These are phyloP conservation scores for Drosophila lacteicornis DNA, from an alignment of 1,140 invertebrate species.

Conservation along the genomic window DNA sequence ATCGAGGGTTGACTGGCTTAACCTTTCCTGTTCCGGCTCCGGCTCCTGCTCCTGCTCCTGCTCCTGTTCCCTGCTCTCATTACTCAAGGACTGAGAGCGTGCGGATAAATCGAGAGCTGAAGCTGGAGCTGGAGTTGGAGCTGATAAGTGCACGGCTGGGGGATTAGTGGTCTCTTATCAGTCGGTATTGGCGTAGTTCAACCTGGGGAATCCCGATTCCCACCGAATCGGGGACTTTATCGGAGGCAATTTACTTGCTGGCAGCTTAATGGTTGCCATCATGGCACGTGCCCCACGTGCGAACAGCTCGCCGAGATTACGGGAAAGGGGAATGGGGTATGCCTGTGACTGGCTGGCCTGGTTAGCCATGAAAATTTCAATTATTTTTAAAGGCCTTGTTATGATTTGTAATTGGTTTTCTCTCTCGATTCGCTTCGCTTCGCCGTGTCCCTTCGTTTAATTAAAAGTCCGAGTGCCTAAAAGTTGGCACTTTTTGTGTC, in stretches of 20 bases:
- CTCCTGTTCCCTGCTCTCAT: constrained; percentile 12
- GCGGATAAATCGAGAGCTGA: constrained; percentile 12
- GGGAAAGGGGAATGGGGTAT: constrained; percentile 7
- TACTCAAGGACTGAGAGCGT: constrained; percentile 15
- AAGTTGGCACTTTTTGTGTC: constrained; percentile 31
- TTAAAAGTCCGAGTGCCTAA: constrained; percentile 62
- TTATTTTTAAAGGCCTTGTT: constrained; percentile 44
- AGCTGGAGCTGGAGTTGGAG: not conserved
- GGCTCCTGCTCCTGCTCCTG: no score
- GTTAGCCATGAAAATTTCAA: constrained; percentile 57
- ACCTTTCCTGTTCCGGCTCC: constrained; percentile 17
- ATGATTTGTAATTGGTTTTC: constrained; percentile 60
- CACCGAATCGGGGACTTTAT: constrained; percentile 36
- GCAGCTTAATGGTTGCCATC: constrained; percentile 44
- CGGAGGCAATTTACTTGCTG: constrained; percentile 48
- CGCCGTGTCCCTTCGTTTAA: constrained; percentile 37
- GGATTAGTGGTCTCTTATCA: constrained; percentile 70
- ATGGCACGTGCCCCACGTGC: constrained; percentile 54
- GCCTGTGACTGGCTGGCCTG: constrained; percentile 15
- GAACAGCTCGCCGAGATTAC: constrained; percentile 50
- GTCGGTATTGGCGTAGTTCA: constrained; percentile 13
- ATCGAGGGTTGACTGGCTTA: constrained; percentile 46
- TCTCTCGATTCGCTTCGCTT: constrained; percentile 2
- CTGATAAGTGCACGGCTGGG: constrained; percentile 59
- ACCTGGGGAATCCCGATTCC: constrained; percentile 1